Evolutionary conservation across 2,888 invertebrate species (phyloP), one percentile per base, ranked within the genome.

Genomic region (Phania funesta): DNA sequence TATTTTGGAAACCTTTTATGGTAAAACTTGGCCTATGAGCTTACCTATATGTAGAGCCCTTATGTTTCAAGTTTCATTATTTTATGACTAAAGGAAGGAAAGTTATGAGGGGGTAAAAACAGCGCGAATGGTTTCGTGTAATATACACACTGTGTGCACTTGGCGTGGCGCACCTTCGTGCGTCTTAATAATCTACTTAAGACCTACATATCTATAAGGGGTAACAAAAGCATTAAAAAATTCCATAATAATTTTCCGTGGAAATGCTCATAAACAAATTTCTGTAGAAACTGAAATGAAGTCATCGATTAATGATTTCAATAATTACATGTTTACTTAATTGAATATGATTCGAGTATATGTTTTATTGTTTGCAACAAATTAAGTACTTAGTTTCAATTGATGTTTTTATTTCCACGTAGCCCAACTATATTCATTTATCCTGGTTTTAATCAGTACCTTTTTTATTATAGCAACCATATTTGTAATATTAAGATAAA

Each of bases 361-460:
- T 29, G 29, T 6, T 16, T 38, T 38, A 44, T 1, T 44, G 16
- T 44, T 44, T 13, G n/a, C 6, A 44, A 0, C 16, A 44, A 44
- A 38, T 29, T 58, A 11, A 16, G 44, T 41, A 48, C 8, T 58
- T 35, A 52, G 35, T 64, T 54, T 35, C 5, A 26, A 46, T 29
- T 4, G 11, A 54, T 38, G n/a, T 64, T 73, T 46, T 52, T 32
- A 20, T 62, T 52, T 52, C 18, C 50, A 29, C 5, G 54, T 44
- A 64, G 16, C 32, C 32, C n/a, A 16, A 13, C 44, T 50, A 8
- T 38, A 67, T 29, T 58, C 18, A 75, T 76, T 65, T 58, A 76
- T 80, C 52, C 71, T 52, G 67, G 52, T 38, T 71, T 67, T 54
- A 71, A 76, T 67, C 6, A 46, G 35, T 20, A 54, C 18, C 24